Evolutionary conservation across 2,113 vertebrate species (phyloP).

Genomic region (Panthera uncia): DNA sequence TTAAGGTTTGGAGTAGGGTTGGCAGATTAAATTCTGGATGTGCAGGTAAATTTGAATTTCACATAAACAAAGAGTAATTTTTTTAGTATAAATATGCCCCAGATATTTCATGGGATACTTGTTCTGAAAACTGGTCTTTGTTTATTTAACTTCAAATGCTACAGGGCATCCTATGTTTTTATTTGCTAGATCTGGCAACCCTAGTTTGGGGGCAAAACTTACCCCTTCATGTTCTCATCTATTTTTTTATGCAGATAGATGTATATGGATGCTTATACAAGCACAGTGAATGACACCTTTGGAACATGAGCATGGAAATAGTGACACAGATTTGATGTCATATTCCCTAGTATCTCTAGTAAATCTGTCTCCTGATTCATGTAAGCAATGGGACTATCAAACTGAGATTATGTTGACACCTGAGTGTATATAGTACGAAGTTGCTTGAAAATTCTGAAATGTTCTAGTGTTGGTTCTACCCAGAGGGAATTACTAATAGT

Average conservation of each 20-base stretch:
- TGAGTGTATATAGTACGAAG: not conserved
- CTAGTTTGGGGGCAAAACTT: not conserved
- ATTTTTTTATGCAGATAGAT: not conserved
- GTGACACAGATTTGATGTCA: not conserved
- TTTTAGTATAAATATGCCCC: not conserved
- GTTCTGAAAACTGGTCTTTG: not conserved
- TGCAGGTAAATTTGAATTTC: conserved; percentile 49
- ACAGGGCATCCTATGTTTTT: not conserved
- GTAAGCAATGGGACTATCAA: not conserved
- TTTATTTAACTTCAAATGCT: conserved; percentile 28
- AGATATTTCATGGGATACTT: not conserved
- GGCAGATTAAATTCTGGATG: not conserved
- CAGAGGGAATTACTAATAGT: conserved; percentile 33
- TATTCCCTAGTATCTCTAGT: not conserved
- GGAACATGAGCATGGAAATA: not conserved
- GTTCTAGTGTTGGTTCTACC: conserved; percentile 16
- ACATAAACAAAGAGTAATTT: not conserved
- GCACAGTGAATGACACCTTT: not conserved
- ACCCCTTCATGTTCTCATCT: not conserved
- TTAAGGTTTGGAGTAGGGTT: not conserved
- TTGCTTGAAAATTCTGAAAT: conserved; percentile 46
- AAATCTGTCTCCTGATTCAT: not conserved
- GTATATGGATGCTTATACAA: not conserved
- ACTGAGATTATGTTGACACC: not conserved
- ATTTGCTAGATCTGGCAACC: not conserved